Evolutionary conservation across 2,113 vertebrate genomes (phyloP).

Genomic region (Ochotona curzoniae): DNA sequence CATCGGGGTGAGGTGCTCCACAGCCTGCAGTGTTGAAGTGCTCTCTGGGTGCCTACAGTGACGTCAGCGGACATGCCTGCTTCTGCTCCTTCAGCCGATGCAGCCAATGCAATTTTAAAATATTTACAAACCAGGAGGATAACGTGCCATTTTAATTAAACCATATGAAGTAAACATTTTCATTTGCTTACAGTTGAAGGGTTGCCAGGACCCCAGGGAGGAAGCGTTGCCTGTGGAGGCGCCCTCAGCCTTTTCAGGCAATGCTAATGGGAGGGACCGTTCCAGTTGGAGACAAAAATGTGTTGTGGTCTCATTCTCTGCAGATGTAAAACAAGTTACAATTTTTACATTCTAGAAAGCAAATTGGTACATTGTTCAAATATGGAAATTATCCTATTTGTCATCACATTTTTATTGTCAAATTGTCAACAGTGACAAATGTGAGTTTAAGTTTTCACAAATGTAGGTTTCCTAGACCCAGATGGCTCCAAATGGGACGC

Average conservation of each 20-base stretch:
- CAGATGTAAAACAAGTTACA: not conserved
- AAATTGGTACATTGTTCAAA: not conserved
- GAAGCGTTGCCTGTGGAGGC: not conserved
- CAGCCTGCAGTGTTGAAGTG: too few relatives aligned
- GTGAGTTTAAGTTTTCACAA: not conserved
- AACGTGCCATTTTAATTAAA: constrained; percentile 55
- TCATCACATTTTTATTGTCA: not conserved
- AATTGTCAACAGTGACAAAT: not conserved
- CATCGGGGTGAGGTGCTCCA: too few relatives aligned
- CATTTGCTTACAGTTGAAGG: not conserved
- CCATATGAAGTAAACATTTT: constrained; percentile 54
- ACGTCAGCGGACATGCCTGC: too few relatives aligned
- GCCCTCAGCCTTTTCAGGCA: not conserved
- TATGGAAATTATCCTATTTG: not conserved
- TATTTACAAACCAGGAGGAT: constrained; percentile 44
- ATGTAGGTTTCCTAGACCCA: not conserved
- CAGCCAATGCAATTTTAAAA: constrained; percentile 35
- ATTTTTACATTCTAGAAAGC: not conserved
- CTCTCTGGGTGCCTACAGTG: too few relatives aligned
- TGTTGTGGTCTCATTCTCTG: not conserved
- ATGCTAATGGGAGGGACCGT: not conserved
- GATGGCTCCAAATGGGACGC: not conserved
- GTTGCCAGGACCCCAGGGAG: not conserved
- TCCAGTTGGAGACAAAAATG: too few relatives aligned
- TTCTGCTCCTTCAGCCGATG: not conserved